phyloP scores from a whole-genome alignment of 2,113 vertebrate species.

The Lates calcarifer region DNA sequence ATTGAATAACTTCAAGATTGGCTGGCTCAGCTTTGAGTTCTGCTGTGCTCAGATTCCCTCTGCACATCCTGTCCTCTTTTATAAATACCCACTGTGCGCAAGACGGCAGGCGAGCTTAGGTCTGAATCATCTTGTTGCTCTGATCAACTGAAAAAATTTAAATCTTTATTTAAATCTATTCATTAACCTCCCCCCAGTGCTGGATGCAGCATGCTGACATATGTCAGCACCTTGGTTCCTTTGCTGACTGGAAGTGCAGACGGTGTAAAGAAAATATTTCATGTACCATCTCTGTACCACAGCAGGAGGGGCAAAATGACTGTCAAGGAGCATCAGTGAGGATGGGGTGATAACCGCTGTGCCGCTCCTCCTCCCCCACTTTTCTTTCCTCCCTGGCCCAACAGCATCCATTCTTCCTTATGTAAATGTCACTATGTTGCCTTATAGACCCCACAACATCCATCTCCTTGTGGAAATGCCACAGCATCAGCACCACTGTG shows the following conservation, averaged over 20 bases:
- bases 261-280: conserved; percentile 67
- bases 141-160: conserved; percentile 41
- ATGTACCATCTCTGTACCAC: conserved; percentile 56
- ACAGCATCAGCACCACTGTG: conserved; percentile 61
- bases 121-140: conserved; percentile 54
- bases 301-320: conserved; percentile 68
- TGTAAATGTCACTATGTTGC: conserved; percentile 74
- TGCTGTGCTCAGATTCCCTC: conserved; percentile 43
- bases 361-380: conserved; percentile 17
- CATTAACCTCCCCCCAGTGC: conserved; percentile 58
- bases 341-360: conserved; percentile 58
- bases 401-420: conserved; percentile 59
- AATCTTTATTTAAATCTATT: conserved; percentile 76
- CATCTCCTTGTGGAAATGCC: conserved; percentile 79
- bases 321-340: conserved; percentile 69
- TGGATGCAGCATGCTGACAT: conserved; percentile 41
- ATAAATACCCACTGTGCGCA: conserved; percentile 57
- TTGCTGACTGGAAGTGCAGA: conserved; percentile 57
- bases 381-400: conserved; percentile 31
- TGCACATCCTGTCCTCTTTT: conserved; percentile 68
- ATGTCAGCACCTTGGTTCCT: conserved; percentile 65
- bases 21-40: conserved; percentile 72
- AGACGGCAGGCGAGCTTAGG: conserved; percentile 35
- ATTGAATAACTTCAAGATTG: conserved; percentile 77
- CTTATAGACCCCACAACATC: conserved; percentile 69